Base-by-base conservation (phyloP, 2,888 invertebrate species). In the Oxyscelio sp. region DNA sequence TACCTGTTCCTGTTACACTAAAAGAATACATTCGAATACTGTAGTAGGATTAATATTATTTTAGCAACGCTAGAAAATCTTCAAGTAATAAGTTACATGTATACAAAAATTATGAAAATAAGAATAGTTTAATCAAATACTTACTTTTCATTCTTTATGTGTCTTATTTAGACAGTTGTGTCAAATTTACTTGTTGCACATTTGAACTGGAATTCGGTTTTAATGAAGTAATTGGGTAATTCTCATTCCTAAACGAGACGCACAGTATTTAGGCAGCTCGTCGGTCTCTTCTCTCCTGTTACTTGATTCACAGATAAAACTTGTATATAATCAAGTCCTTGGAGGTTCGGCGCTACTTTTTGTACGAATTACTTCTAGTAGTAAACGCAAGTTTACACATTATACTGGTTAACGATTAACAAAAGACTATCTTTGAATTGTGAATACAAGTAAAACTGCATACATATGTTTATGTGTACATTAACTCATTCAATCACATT, bases 401-500 rank as follows among this genome's bases (percentile, higher is more conserved):
- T 63, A 48, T 11, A 34, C 34, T 34, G 34, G 34, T 34, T 34
- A 40, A 40, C 40, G n/a, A 56, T 2, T 56, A 54, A 54, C 40
- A 6, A 43, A 68, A 54, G 27, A 68, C 54, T 34, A 34, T 40
- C 40, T 8, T 68, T 24, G 15, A 34, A 52, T 22, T 54, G 68
- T 68, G 68, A 68, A 68, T 54, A 54, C 24, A 54, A 68, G 54
- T 68, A 40, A 54, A 40, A 19, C 38, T 68, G 40, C 40, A n/a
- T 5, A 40, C n/a, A 11, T 34, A 11, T 34, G 11, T 34, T 4
- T 27, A 27, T 40, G 40, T 40, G n/a, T n/a, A 40, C 40, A 40
- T 40, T 4, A 13, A 40, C 24, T 24, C 27, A 27, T 54, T n/a
- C 27, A 54, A 27, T 27, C 27, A 27, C 52, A 54, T 54, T n/a